Conservation (phyloP, 2,797 vertebrate genomes). For the Pseudochirops cupreus region DNA sequence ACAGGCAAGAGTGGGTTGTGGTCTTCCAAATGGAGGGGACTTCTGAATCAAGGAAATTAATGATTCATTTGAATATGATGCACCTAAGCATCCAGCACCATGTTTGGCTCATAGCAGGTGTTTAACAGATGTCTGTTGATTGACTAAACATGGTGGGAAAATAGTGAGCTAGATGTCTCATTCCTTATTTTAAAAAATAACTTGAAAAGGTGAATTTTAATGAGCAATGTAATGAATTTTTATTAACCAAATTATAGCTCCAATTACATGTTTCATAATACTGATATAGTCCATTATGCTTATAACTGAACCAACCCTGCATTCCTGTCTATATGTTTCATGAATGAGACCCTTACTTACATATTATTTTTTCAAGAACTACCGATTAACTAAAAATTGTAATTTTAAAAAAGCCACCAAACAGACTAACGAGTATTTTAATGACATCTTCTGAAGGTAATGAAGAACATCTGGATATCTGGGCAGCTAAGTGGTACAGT, state of each 20-base stretch:
- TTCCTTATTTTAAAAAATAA: background rate
- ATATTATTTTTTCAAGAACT: background rate
- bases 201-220: background rate
- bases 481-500: background rate
- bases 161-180: background rate
- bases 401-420: background rate
- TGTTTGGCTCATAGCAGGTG: background rate
- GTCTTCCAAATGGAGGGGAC: background rate
- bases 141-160: background rate
- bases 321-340: background rate
- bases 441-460: background rate
- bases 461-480: background rate
- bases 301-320: background rate
- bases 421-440: background rate
- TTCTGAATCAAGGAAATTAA: background rate
- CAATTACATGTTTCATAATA: constrained; percentile 2
- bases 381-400: background rate
- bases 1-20: background rate
- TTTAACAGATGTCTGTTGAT: background rate
- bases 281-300: background rate
- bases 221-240: background rate
- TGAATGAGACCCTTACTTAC: background rate
- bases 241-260: background rate
- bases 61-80: background rate
- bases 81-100: background rate